Evolutionary conservation across 2,888 invertebrate genomes (phyloP).

Genomic region (Orthosia cruda): DNA sequence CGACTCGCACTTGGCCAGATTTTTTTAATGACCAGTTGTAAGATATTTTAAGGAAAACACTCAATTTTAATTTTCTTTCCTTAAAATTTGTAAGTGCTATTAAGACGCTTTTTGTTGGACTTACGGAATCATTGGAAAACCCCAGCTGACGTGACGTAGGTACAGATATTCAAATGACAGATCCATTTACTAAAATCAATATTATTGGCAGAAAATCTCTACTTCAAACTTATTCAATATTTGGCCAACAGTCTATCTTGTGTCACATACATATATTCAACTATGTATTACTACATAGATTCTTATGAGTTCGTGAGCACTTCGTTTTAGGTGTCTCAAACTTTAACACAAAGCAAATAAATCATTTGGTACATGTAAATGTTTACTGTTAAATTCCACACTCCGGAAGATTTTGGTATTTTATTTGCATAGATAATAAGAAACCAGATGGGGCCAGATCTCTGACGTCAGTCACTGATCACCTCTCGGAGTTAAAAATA

Average conservation of each 20-base stretch:
- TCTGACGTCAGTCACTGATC: slow-evolving; percentile 48
- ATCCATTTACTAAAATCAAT: slow-evolving; percentile 21
- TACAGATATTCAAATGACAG: slow-evolving; percentile 2
- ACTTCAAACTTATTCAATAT: slow-evolving; percentile 6
- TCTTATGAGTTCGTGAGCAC: neutral
- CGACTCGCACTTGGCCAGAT: too few species aligned
- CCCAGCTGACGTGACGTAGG: neutral
- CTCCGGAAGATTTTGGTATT: slow-evolving; percentile 41
- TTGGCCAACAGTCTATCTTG: neutral
- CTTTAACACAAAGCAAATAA: slow-evolving; percentile 32
- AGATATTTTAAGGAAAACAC: neutral
- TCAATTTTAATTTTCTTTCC: neutral
- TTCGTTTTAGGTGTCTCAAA: slow-evolving; percentile 2
- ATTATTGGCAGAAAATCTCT: slow-evolving; percentile 6
- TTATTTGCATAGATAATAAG: slow-evolving; percentile 50
- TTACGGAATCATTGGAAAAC: neutral
- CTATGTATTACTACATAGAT: neutral
- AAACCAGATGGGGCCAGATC: slow-evolving; percentile 47
- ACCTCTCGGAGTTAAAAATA: slow-evolving; percentile 24
- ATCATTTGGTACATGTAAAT: slow-evolving; percentile 26
- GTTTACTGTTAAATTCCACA: slow-evolving; percentile 61
- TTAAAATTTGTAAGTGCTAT: neutral
- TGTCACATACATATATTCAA: neutral
- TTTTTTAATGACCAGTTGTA: neutral
- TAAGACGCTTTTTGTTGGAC: slow-evolving; percentile 1